Conservation (phyloP, 2,888 invertebrate species). For the Hymenopus coronatus region DNA sequence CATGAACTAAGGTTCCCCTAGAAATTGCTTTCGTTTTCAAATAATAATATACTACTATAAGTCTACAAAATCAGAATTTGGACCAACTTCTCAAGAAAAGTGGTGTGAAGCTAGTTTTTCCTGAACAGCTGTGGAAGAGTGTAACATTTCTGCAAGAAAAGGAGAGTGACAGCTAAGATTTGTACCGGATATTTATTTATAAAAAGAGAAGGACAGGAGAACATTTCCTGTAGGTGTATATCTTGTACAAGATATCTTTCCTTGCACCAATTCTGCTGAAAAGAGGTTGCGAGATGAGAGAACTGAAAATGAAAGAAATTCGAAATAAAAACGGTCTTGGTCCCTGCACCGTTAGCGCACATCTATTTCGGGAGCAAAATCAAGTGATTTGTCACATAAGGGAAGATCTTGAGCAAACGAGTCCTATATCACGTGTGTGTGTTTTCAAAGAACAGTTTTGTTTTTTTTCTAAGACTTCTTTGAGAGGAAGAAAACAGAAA, state of each 20-base stretch:
- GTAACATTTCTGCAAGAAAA: not conserved
- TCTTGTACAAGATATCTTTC: conserved; percentile 2
- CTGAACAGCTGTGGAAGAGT: not conserved
- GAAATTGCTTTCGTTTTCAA: too few species aligned
- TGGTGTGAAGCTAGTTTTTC: not conserved
- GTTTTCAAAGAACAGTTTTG: not conserved
- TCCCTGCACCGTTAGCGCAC: not conserved
- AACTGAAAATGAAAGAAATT: conserved; percentile 12
- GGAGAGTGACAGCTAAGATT: not conserved
- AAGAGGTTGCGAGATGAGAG: conserved; percentile 4
- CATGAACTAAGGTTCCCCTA: too few species aligned
- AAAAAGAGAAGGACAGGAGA: not conserved
- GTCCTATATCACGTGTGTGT: too few species aligned
- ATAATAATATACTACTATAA: too few species aligned
- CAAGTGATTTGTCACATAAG: not conserved
- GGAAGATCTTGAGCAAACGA: too few species aligned
- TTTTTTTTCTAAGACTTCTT: not conserved
- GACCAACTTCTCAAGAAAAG: too few species aligned
- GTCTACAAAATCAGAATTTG: too few species aligned
- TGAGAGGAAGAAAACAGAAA: not conserved
- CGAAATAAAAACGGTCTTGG: conserved; percentile 17
- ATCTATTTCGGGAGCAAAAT: not conserved
- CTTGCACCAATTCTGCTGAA: conserved; percentile 9
- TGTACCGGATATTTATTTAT: conserved; percentile 12
- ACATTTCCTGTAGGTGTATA: not conserved